A percentile compares a stretch with the other conserved stretches of the same genome.
Evolutionary conservation across 2,113 vertebrate species (phyloP).

Genomic region (Ceratotherium simum): DNA sequence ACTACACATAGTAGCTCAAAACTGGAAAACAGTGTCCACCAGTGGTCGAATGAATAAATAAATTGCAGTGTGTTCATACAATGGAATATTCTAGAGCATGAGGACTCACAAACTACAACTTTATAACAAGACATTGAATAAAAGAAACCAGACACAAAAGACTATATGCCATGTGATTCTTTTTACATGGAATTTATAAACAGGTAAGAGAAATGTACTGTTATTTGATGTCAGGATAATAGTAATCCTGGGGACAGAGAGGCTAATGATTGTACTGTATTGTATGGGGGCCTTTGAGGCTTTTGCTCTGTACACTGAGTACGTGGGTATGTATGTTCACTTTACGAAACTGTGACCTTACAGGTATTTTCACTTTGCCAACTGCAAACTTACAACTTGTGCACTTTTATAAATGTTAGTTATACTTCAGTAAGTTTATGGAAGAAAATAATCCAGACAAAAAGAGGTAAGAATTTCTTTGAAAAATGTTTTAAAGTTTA

Average conservation of each 20-base stretch:
- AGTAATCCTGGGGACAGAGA: background rate
- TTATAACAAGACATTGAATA: background rate
- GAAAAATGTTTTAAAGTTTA: background rate
- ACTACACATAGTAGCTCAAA: background rate
- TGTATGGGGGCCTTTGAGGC: background rate
- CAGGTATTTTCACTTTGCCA: background rate
- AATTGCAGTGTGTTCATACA: background rate
- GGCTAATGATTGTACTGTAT: background rate
- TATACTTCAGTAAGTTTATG: background rate
- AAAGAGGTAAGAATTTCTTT: background rate
- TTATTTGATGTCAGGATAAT: background rate
- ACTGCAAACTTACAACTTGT: background rate
- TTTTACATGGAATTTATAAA: background rate
- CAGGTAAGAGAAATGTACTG: background rate
- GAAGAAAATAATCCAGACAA: background rate
- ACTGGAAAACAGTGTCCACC: background rate
- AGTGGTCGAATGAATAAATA: background rate
- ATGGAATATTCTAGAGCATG: background rate
- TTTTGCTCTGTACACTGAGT: background rate
- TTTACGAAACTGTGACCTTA: background rate
- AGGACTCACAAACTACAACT: background rate
- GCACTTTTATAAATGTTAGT: background rate
- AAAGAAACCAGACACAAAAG: background rate
- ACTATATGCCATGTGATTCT: background rate
- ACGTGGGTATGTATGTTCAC: background rate